Conservation (phyloP, 30 jellyfish, hydroid and myxozoan genomes). For the Pseudorhiza aurosa region DNA sequence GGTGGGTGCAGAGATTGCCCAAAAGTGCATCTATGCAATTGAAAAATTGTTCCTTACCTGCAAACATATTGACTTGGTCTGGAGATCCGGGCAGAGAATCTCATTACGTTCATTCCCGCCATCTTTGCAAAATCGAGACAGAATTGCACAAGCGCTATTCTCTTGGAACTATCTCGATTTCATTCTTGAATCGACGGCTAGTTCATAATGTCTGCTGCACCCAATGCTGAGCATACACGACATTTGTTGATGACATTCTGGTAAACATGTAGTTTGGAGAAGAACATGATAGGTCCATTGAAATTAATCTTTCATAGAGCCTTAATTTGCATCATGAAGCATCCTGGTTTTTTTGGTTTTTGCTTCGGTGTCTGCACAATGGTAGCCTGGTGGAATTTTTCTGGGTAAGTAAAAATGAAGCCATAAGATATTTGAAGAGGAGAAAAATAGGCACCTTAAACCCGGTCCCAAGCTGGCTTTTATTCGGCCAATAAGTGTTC, state of each 20-base stretch:
- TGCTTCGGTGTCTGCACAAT: slow-evolving; percentile 12
- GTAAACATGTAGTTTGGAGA: neutral
- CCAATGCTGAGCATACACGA: neutral
- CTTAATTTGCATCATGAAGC: slow-evolving; percentile 26
- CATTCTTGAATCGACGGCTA: neutral
- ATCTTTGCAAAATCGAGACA: neutral
- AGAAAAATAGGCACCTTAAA: too few relatives aligned
- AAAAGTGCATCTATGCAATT: too few relatives aligned
- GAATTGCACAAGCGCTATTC: too few relatives aligned
- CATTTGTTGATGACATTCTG: neutral
- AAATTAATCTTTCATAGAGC: neutral
- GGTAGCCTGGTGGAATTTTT: slow-evolving; percentile 34
- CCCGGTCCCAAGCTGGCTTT: too few relatives aligned
- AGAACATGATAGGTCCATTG: neutral
- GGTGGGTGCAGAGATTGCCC: too few relatives aligned
- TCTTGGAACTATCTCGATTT: slow-evolving; percentile 5
- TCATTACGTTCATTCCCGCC: neutral
- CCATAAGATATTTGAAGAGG: too few relatives aligned
- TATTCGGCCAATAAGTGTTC: too few relatives aligned
- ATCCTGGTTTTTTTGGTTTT: slow-evolving; percentile 41
- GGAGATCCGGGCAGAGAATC: neutral
- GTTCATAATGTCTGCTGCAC: neutral
- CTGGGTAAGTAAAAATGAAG: slow-evolving; percentile 9
- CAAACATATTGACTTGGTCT: neutral
- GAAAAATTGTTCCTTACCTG: slow-evolving; percentile 19